Base-by-base conservation (phyloP, 1,140 invertebrate species). In the Asobara japonica region DNA sequence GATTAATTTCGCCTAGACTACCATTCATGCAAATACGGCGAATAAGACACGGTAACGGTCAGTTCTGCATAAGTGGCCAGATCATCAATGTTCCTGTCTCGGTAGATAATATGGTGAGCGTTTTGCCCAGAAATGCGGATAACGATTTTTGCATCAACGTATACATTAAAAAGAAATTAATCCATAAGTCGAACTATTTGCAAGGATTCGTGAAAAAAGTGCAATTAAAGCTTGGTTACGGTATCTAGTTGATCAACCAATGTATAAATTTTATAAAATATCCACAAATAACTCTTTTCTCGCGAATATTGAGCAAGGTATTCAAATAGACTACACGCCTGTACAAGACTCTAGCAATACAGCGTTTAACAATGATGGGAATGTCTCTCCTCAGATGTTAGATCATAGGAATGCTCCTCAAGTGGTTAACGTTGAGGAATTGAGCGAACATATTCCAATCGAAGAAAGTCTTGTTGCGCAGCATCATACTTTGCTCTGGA, bases 11-110 rank as follows among this genome's bases (percentile, higher is more conserved):
- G 13, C 62, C 64, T 16, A 11, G 41, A 0, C 13, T 71, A 5
- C 70, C 70, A 13, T 71, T 71, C 30, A 65, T 71, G 61, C 61
- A 65, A 25, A 71, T 71, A 29, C 1, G 70, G 18, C 36, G 68
- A 36, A 60, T 69, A 18, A 27, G 67, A 38, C 51, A 69, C 25
- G 13, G 36, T 13, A 22, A 69, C 18, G 56, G 68, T 48, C 56
- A 70, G 27, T 70, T 18, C 33, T 51, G 51, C 0, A 70, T 70
- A 25, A 22, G 3, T 36, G 51, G 51, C 20, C 68, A 70, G 61
- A 29, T 70, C 1, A 70, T 61, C 27, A 70, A 70, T 70, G 51
- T 70, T 16, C 68, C 51, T 29, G 68, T 70, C 3, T 22, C 30
- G 13, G 36, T 70, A 8, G 16, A 70, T 61, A 62, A n/a, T 13